Evolutionary conservation across 1,140 invertebrate species (phyloP).

Genomic region (Pogonomyrmex californicus): DNA sequence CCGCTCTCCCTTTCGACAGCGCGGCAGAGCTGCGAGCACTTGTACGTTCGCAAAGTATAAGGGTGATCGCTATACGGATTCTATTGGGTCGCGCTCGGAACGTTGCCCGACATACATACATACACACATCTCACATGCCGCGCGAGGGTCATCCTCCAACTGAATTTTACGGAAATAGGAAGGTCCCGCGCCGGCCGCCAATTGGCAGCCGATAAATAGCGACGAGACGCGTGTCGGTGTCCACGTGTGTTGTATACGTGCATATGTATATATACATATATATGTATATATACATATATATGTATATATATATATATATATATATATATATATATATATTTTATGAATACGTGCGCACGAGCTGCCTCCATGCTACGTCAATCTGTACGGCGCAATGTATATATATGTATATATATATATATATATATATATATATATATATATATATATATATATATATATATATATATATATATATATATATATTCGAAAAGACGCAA

Average conservation of each 20-base stretch:
- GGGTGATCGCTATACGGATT: conserved; percentile 39
- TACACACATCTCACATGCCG: conserved; percentile 27
- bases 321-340: no score
- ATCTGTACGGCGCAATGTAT: conserved; percentile 74
- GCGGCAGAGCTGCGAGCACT: conserved; percentile 30
- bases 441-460: no score
- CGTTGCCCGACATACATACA: conserved; percentile 35
- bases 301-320: no score
- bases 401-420: no score
- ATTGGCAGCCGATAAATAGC: conserved; percentile 41
- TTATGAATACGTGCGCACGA: conserved; percentile 70
- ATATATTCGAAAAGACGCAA: conserved; percentile 42
- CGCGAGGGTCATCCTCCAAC: conserved; percentile 43
- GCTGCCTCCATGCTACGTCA: conserved; percentile 75
- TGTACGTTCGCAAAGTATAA: conserved; percentile 40
- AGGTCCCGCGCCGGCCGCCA: conserved; percentile 30
- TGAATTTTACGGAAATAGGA: conserved; percentile 48
- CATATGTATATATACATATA: conserved; percentile 35
- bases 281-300: no score
- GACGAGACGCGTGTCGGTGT: conserved; percentile 29
- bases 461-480: no score
- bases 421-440: no score
- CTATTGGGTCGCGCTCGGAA: conserved; percentile 68
- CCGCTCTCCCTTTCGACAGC: not conserved
- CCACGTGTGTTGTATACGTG: not conserved